Conservation (phyloP, 35 echinoderm and acorn worm genomes). For the Holothuria glaberrima region DNA sequence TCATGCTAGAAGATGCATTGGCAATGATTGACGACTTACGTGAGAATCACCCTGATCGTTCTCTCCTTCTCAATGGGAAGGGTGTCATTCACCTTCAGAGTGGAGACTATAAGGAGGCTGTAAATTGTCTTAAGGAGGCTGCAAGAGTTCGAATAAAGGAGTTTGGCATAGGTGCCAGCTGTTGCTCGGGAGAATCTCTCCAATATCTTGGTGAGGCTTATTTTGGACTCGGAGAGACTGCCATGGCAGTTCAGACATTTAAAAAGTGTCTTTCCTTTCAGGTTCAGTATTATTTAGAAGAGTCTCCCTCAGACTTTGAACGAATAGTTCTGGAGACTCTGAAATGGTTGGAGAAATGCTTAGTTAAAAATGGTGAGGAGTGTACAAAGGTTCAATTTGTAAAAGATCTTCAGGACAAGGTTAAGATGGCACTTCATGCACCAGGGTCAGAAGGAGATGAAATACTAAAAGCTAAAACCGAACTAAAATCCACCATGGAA, state of each 20-base stretch:
- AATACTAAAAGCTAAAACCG: neutral
- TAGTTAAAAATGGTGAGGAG: neutral
- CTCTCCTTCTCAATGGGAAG: constrained; percentile 40
- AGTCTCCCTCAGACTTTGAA: constrained; percentile 24
- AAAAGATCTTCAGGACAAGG: neutral
- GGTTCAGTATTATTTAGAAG: constrained; percentile 9
- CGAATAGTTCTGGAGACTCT: neutral
- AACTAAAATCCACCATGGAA: neutral
- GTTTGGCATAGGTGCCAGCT: constrained; percentile 40
- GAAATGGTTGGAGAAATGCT: constrained; percentile 15
- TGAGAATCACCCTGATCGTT: constrained; percentile 26
- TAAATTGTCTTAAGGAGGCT: neutral
- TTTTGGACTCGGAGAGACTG: neutral
- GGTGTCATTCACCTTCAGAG: neutral
- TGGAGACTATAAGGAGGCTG: neutral
- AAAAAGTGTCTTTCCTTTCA: constrained; percentile 21
- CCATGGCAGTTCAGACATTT: neutral
- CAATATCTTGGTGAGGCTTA: constrained; percentile 37
- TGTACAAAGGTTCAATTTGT: neutral
- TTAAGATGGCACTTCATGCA: neutral
- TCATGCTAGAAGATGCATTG: constrained; percentile 23
- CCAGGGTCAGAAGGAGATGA: neutral
- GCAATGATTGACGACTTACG: constrained; percentile 43
- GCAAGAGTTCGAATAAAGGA: neutral
- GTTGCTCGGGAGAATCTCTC: constrained; percentile 4